Base-by-base conservation (phyloP, 2,113 vertebrate genomes). In the Periophthalmodon schlosseri region DNA sequence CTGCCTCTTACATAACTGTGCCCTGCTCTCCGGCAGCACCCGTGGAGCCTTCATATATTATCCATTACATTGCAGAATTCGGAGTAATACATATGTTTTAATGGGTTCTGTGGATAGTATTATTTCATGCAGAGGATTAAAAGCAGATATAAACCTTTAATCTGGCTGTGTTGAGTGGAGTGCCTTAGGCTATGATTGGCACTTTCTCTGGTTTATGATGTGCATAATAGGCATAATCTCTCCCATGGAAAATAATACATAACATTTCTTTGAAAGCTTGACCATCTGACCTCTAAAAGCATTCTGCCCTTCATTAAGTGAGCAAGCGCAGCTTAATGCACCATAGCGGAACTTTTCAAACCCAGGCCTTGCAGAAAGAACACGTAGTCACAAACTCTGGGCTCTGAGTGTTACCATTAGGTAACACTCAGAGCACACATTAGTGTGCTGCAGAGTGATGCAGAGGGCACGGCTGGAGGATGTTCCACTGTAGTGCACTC, bases 1-100 rank as follows among this genome's bases (percentile, higher is more conserved):
- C 82, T 78, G 82, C 74, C 79, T 57, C 68, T 91, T 90, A 75
- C 46, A 58, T 89, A 89, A 91, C 67, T 63, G 36, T 5, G 10
- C 11, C 60, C 61, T 73, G 33, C 54, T 75, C 65, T 72, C 34
- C 28, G 36, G 61, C 33, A 18, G 60, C 16, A 20, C 24, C 39
- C 34, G 54, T 6, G 6, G 16, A 36, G 63, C 33, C 8, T 12
- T 39, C 36, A 36, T 11, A 44, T 4, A 44, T 39, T 18, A 20
- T 44, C 34, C 63, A 11, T 39, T 4, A 36, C 56, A 28, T 24
- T 28, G 21, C 49, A 15, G n/a, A 18, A 57, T 50, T 61, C 56
- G 0, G 39, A 33, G 57, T 44, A 60, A 28, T 57, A 20, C 23
- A 18, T 16, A 18, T 5, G n/a, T 54, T 57, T 28, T 16, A 39